Conservation (phyloP, 2,113 vertebrate species). For the Gobius niger region DNA sequence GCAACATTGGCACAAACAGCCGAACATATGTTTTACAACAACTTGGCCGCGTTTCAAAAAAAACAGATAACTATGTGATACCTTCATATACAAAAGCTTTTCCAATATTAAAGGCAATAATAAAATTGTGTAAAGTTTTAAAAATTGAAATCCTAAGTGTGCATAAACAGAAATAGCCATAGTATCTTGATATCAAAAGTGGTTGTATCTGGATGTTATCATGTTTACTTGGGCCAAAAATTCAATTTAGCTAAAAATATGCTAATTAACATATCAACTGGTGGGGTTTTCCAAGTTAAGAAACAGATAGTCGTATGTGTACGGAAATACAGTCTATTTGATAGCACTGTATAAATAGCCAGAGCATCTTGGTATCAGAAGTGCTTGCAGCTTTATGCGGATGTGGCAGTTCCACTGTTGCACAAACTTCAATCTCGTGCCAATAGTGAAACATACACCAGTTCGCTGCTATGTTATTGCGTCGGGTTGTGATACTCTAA, state of each 20-base stretch:
- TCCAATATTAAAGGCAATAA: too few relatives aligned
- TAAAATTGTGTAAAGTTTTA: too few relatives aligned
- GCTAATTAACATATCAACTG: background rate
- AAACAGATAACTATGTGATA: background rate
- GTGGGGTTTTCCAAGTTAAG: background rate
- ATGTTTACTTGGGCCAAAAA: too few relatives aligned
- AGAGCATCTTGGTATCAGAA: background rate
- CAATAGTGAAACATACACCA: background rate
- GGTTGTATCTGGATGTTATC: too few relatives aligned
- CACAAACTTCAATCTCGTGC: background rate
- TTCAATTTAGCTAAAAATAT: background rate
- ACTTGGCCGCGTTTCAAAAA: background rate
- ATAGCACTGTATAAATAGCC: background rate
- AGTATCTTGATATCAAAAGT: too few relatives aligned
- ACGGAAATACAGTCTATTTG: background rate
- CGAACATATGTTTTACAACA: background rate
- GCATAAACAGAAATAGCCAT: too few relatives aligned
- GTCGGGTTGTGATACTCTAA: conserved; percentile 12
- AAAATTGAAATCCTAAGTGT: too few relatives aligned
- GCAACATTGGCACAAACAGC: background rate
- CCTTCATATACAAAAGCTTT: background rate
- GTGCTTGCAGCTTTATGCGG: background rate
- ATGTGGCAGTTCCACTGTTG: background rate
- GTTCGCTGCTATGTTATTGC: conserved; percentile 6
- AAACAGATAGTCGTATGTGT: background rate